Percentiles rank a stretch among this genome's conserved stretches.
These are phyloP conservation scores for Ypsolopha sequella DNA, from an alignment of 2,888 invertebrate genomes.

Conservation along the genomic window DNA sequence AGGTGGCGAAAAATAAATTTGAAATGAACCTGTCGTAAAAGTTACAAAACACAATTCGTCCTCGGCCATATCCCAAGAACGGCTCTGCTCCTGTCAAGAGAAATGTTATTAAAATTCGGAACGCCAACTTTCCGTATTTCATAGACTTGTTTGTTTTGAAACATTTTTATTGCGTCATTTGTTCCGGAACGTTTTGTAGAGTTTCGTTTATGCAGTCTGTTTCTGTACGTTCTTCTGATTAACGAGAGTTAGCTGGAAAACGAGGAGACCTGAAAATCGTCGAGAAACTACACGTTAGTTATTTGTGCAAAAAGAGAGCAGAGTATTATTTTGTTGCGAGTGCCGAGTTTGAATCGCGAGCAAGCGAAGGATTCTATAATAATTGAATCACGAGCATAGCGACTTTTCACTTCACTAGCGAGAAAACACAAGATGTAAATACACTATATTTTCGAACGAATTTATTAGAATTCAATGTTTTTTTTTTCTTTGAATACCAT, in stretches of 20 bases:
- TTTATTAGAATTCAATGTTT: too few relatives aligned
- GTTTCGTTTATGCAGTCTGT: slow-evolving; percentile 12
- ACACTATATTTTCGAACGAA: too few relatives aligned
- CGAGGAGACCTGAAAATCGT: too few relatives aligned
- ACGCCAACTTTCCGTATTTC: slow-evolving; percentile 25
- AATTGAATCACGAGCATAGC: too few relatives aligned
- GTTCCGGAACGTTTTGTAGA: slow-evolving; percentile 18
- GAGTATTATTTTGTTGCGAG: too few relatives aligned
- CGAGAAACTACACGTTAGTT: too few relatives aligned
- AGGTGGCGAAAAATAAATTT: slow-evolving; percentile 25
- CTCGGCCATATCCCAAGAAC: background rate
- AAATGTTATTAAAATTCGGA: slow-evolving; percentile 28
- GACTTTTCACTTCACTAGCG: too few relatives aligned
- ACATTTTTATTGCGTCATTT: slow-evolving; percentile 24
- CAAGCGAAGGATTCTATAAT: too few relatives aligned
- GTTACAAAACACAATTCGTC: slow-evolving; percentile 25
- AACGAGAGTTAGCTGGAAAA: slow-evolving; percentile 13
- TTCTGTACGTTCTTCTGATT: slow-evolving; percentile 18
- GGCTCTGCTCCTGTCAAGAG: slow-evolving; percentile 6
- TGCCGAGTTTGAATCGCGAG: too few relatives aligned
- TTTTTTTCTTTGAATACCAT: too few relatives aligned
- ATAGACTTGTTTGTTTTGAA: slow-evolving; percentile 27
- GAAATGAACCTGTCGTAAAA: slow-evolving; percentile 19
- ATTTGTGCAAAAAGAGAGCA: too few relatives aligned
- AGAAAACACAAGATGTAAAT: too few relatives aligned